Conservation (phyloP, 2,888 invertebrate genomes). For the Harmothoe impar region DNA sequence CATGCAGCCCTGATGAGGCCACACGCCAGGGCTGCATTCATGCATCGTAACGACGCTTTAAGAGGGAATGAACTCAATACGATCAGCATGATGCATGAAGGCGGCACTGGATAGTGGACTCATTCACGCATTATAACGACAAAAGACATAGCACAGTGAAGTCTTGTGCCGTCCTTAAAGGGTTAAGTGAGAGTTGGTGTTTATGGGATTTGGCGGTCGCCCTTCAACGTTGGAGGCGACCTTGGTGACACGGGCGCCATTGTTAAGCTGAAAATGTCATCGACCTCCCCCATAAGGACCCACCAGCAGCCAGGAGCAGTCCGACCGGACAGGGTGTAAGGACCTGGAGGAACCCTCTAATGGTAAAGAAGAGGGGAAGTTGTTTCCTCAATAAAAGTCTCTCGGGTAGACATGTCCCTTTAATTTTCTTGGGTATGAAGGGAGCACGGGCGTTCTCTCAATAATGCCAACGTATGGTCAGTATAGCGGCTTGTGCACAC, state of each 20-base stretch:
- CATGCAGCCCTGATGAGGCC: too few species aligned
- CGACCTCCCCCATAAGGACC: neutral
- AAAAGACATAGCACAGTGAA: too few species aligned
- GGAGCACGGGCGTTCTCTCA: neutral
- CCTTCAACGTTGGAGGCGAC: constrained; percentile 9
- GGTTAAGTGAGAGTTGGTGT: constrained; percentile 28
- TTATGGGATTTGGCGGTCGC: constrained; percentile 46
- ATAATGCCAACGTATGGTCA: neutral
- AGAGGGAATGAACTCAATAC: too few species aligned
- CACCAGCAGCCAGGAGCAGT: neutral
- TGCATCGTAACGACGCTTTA: too few species aligned
- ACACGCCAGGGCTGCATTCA: too few species aligned
- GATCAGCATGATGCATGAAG: too few species aligned
- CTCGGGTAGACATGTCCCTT: neutral
- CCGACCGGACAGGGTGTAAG: neutral
- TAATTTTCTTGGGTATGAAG: neutral
- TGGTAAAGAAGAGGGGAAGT: neutral
- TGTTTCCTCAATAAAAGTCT: constrained; percentile 21
- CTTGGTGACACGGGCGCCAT: constrained; percentile 5
- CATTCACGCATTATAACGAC: too few species aligned
- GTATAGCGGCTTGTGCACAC: neutral
- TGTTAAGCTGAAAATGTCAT: constrained; percentile 46
- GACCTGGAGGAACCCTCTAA: neutral
- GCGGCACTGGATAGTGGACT: too few species aligned
- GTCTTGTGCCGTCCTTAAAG: too few species aligned